Evolutionary conservation across 2,113 vertebrate genomes (phyloP), one percentile per base, ranked within the genome.

Genomic region (Atractosteus spatula): DNA sequence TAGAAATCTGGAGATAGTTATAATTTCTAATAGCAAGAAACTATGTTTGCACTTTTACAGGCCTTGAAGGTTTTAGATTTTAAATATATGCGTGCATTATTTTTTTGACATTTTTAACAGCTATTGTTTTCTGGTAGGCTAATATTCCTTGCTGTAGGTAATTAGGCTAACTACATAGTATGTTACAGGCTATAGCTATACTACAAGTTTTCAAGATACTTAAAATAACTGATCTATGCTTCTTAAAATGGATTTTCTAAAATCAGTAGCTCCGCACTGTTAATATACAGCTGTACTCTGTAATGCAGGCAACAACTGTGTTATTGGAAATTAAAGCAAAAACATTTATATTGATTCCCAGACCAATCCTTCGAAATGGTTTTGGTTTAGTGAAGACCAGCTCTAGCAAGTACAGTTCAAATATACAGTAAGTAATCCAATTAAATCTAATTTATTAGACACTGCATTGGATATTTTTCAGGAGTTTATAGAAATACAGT

Each of bases 111-210:
- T 55, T 66, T 47, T 61, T 67, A 61, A 29, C 55, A 13, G 55
- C 63, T 16, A n/a, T 62, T 62, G 13, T 11, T 62, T 41, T 62
- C 56, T 66, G 41, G 51, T 72, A 72, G 41, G 54, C 54, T 43
- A 51, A 74, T 7, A 68, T 74, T 57, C 72, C 68, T 65, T 68
- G 72, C 62, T 13, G 16, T 51, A 68, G 44, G 62, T 74, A 59
- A 67, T 17, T 45, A 10, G 42, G n/a, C 13, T 6, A 68, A 68
- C 3, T 68, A 55, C 11, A 54, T 45, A 68, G 66, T 47, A 55
- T 68, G 47, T 68, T 54, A 55, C 43, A 55, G 17, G 42, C 45
- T 55, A 54, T 11, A 51, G 47, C 47, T 51, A 42, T n/a, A 66
- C 66, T 42, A 57, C 8, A 41, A 11, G 41, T 14, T 13, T 14